Percentiles rank a stretch among this genome's conserved stretches.
phyloP scores from a whole-genome alignment of 1,140 invertebrate species.

The Hycleus cichorii region DNA sequence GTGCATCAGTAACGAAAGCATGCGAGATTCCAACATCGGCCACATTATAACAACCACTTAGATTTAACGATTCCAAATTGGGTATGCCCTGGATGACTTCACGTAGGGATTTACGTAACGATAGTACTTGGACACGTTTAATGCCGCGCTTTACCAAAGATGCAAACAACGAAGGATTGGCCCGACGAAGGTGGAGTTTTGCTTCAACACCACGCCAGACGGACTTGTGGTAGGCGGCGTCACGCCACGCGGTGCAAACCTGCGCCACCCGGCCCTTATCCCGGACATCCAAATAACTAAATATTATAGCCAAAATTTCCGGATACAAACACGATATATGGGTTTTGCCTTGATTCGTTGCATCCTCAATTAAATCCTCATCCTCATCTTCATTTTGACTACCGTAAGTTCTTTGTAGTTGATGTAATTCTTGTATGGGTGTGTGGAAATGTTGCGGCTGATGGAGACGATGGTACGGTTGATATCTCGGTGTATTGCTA shows the following conservation, averaged over 20 bases:
- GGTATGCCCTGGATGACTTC: conserved; percentile 82
- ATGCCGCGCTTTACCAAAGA: conserved; percentile 83
- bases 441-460: conserved; percentile 49
- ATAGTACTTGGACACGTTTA: conserved; percentile 80
- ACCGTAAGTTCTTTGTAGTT: conserved; percentile 35
- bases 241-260: conserved; percentile 82
- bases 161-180: conserved; percentile 74
- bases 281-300: conserved; percentile 78
- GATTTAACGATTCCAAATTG: conserved; percentile 77
- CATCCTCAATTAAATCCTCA: conserved; percentile 5
- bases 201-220: conserved; percentile 92
- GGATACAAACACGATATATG: conserved; percentile 86
- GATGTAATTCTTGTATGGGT: conserved; percentile 44
- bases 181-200: conserved; percentile 75
- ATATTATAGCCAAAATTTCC: conserved; percentile 86
- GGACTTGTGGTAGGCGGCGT: conserved; percentile 83
- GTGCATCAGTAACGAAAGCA: conserved; percentile 67
- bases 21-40: conserved; percentile 73
- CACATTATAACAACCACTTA: conserved; percentile 90
- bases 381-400: conserved; percentile 17
- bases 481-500: conserved; percentile 40
- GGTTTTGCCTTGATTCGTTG: conserved; percentile 48
- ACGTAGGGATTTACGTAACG: conserved; percentile 70
- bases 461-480: conserved; percentile 48
- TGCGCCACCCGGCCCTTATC: conserved; percentile 85